These are phyloP conservation scores for Moxostoma hubbsi DNA, from an alignment of 2,797 vertebrate genomes.

Conservation along the genomic window DNA sequence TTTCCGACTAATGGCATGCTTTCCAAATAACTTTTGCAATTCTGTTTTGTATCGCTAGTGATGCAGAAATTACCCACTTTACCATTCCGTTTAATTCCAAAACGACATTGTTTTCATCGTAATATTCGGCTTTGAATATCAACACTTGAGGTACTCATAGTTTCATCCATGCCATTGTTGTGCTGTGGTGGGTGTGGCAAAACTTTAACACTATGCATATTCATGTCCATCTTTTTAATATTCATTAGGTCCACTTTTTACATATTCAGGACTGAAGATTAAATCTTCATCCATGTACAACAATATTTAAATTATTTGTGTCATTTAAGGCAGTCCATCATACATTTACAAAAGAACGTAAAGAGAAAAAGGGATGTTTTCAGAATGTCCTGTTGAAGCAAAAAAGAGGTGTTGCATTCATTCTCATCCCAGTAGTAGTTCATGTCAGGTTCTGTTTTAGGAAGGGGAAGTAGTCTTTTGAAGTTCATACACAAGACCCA, in stretches of 20 bases:
- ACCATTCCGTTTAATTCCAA: too few relatives aligned
- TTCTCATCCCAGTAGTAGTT: constrained; percentile 59
- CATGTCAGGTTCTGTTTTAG: constrained; percentile 52
- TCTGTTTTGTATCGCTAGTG: too few relatives aligned
- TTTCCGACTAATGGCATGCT: too few relatives aligned
- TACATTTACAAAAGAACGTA: constrained; percentile 70
- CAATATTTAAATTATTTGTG: constrained; percentile 68
- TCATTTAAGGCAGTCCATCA: constrained; percentile 79
- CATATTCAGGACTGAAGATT: constrained; percentile 56
- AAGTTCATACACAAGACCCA: constrained; percentile 61
- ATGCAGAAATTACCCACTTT: too few relatives aligned
- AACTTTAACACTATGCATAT: constrained; percentile 33
- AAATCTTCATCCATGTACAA: constrained; percentile 73
- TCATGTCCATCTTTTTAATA: constrained; percentile 27
- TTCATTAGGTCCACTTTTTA: constrained; percentile 26
- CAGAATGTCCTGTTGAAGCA: constrained; percentile 57
- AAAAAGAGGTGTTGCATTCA: constrained; percentile 54
- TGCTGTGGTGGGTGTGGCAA: constrained; percentile 43
- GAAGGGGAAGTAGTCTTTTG: constrained; percentile 62
- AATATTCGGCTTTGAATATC: neutral
- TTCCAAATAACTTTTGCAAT: too few relatives aligned
- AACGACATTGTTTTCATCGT: neutral
- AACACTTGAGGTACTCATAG: constrained; percentile 40
- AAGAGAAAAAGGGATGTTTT: constrained; percentile 60
- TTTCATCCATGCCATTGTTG: constrained; percentile 35